Base-by-base conservation (phyloP, 1,140 invertebrate species). In the Contarinia nasturtii region DNA sequence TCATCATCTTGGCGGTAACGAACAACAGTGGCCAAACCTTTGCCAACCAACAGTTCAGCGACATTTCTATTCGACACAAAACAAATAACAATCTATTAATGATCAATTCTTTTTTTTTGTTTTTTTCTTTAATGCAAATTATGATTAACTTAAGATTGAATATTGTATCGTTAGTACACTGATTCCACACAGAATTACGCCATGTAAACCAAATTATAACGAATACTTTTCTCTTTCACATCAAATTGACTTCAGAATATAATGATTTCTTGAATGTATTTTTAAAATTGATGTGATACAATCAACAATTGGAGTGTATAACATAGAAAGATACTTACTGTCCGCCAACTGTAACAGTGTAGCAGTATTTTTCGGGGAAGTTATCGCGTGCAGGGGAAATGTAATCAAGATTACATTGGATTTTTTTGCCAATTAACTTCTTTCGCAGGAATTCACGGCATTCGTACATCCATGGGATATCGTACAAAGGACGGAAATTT, bases 401-500 rank as follows among this genome's bases (percentile, higher is more conserved):
- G 59, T 98, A 99, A 66, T 99, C 96, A 27, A 97, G 77, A 34
- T 80, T 79, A 5, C 96, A 84, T 57, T 86, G 83, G 0, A 95
- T 89, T 59, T 86, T 90, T 64, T 98, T 98, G 2, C 92, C 90
- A 60, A 98, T 86, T 0, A 98, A 70, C 63, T 93, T 92, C 59
- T 96, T 97, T 22, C 96, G 74, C 2, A 99, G 68, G 61, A 90
- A 98, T 70, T 99, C 96, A 50, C 96, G 74, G 1, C 93, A 93
- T 65, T 98, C 94, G 63, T 86, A 96, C 86, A 98, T 91, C 74
- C 84, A 94, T 7, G 94, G 94, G 56, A 97, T 86, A 57, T 98
- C 94, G 61, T 98, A 99, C 0, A 98, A 72, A 1, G 91, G 88
- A 50, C 86, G 72, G 57, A 82, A 79, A 61, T 71, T 78, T 50